These are phyloP conservation scores for Ceratina australensis DNA, from an alignment of 1,140 invertebrate species.

Conservation along the genomic window DNA sequence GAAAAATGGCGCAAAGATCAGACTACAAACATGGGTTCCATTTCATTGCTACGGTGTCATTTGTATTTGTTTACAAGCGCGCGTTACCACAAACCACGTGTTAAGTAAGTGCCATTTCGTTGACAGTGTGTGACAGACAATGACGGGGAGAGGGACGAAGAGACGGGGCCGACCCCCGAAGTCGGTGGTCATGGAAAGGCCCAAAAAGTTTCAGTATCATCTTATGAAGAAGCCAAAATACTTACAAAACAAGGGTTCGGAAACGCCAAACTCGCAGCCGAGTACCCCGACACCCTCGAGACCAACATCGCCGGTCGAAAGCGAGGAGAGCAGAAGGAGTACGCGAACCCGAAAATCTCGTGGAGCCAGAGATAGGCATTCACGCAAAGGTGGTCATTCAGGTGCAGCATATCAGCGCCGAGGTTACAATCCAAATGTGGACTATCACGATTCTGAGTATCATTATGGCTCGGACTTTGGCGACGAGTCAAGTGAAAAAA, in stretches of 20 bases:
- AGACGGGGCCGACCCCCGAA: constrained; percentile 93
- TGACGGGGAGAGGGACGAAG: constrained; percentile 92
- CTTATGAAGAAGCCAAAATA: constrained; percentile 96
- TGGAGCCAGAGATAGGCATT: constrained; percentile 80
- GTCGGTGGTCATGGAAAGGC: constrained; percentile 89
- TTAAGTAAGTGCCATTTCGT: constrained; percentile 59
- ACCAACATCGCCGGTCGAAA: constrained; percentile 86
- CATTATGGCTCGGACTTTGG: constrained; percentile 95
- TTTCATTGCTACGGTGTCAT: constrained; percentile 81
- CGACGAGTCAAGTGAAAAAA: constrained; percentile 90
- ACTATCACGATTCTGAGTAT: constrained; percentile 91
- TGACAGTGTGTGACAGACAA: constrained; percentile 74
- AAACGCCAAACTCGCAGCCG: constrained; percentile 83
- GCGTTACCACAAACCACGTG: constrained; percentile 81
- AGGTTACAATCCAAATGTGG: constrained; percentile 88
- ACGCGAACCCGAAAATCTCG: constrained; percentile 75
- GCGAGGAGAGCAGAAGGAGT: constrained; percentile 85
- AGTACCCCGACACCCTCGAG: constrained; percentile 89
- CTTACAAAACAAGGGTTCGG: constrained; percentile 84
- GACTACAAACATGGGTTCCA: constrained; percentile 80
- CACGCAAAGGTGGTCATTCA: constrained; percentile 83
- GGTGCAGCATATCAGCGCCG: constrained; percentile 81
- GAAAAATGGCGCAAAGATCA: constrained; percentile 83
- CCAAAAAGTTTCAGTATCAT: constrained; percentile 91
- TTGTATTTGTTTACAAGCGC: constrained; percentile 83